A percentile compares a stretch with the other conserved stretches of the same genome.
Conservation (phyloP, 2,113 vertebrate genomes). For the Spheniscus mendiculus region DNA sequence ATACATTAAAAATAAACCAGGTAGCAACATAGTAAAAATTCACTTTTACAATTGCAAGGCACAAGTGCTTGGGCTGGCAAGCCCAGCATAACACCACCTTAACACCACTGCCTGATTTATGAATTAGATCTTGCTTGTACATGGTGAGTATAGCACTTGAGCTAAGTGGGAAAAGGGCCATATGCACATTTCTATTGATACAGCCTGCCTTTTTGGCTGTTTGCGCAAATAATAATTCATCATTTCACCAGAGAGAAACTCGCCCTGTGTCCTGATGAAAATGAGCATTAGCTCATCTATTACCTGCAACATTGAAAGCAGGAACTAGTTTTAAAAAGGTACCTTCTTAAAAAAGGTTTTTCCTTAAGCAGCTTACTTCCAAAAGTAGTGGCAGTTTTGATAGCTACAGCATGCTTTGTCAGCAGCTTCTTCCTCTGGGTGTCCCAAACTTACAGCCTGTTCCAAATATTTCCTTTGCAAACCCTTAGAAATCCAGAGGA, state of each 20-base stretch:
- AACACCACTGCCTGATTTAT: neutral
- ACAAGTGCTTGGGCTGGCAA: neutral
- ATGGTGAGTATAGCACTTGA: accelerated
- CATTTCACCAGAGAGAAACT: neutral
- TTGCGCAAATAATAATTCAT: neutral
- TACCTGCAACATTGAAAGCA: neutral
- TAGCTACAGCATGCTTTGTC: neutral
- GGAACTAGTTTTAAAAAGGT: neutral
- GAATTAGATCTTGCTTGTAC: neutral
- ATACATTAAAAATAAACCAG: neutral
- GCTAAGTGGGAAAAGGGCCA: neutral
- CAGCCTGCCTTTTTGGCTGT: neutral
- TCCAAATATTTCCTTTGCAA: neutral
- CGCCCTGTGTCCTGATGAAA: neutral
- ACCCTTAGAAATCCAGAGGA: neutral
- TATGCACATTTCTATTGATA: neutral
- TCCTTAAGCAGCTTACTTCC: neutral
- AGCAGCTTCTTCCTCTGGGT: neutral
- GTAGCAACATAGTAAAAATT: neutral
- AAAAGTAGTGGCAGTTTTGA: neutral
- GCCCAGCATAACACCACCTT: neutral
- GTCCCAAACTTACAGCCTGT: neutral
- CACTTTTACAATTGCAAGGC: neutral
- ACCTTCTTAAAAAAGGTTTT: neutral
- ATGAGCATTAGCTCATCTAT: neutral